phyloP scores from a whole-genome alignment of 1,140 invertebrate species.

The Tetramorium alpestre region DNA sequence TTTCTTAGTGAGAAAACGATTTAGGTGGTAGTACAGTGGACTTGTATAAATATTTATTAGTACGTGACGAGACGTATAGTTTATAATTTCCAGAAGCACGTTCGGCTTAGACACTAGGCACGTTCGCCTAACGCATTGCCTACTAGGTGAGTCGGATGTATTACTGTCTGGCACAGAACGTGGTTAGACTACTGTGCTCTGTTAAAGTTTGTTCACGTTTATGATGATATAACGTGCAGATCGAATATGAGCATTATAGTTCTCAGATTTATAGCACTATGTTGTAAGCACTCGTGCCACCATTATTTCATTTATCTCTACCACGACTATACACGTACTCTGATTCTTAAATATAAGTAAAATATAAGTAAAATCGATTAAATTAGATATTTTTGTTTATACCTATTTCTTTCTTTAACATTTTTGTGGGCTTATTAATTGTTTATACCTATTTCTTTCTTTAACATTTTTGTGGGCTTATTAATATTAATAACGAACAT shows the following conservation, averaged over 20 bases:
- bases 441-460: background rate
- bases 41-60: conserved; percentile 35
- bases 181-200: conserved; percentile 25
- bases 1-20: background rate
- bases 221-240: conserved; percentile 50
- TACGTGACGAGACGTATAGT: conserved; percentile 22
- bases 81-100: conserved; percentile 64
- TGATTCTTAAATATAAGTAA: background rate
- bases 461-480: background rate
- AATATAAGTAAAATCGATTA: background rate
- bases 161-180: conserved; percentile 56
- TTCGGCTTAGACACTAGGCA: conserved; percentile 67
- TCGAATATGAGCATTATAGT: conserved; percentile 34
- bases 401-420: background rate
- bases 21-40: background rate
- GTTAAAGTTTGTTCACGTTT: conserved; percentile 63
- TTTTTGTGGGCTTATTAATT: no score
- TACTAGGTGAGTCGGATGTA: conserved; percentile 64
- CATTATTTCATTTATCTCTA: conserved; percentile 1
- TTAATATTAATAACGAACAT: background rate
- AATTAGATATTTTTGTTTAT: background rate
- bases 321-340: background rate
- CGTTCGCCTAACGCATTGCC: conserved; percentile 67
- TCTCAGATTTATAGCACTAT: conserved; percentile 30
- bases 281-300: background rate